Base-by-base conservation (phyloP, 2,113 vertebrate genomes). In the Elgaria multicarinata region DNA sequence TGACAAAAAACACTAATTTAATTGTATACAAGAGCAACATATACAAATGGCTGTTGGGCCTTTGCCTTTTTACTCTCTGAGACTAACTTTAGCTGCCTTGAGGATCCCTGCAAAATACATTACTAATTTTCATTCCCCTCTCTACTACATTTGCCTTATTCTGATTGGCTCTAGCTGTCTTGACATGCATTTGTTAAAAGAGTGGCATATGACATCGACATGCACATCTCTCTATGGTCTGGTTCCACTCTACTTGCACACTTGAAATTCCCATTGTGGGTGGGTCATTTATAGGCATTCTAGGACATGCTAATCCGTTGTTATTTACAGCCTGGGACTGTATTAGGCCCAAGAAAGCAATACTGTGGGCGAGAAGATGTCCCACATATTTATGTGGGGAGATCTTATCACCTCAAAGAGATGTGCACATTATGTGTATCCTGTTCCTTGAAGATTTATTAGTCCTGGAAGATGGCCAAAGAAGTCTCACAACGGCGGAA, bases 181-280 rank as follows among this genome's bases (percentile, higher is more conserved):
- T 87, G 44, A n/a, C 36, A 87, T 39, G 46, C 18, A 4, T 72
- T 80, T 80, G 55, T 90, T 66, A 87, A 62, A 8, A 18, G 74
- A 0, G 0, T 55, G 89, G 28, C n/a, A 66, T 28, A 81, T 71
- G 9, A 85, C 26, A 0, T 0, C 46, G 85, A 24, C 12, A 67
- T 78, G 26, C 67, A 89, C 67, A 39, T 12, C 75, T 18, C 1
- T 33, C 42, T 12, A 20, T 67, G n/a, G 78, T 2, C 13, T 50
- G 31, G 16, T 42, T 80, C 53, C 18, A 9, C 8, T 33, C 76
- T 16, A 31, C 66, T 69, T 62, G 46, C 8, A 26, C 46, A n/a
- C 66, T 85, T 16, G 1, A 72, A 24, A 20, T 84, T 8, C 50
- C 13, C 2, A 46, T 10, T 46, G 42, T 78, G 86, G 86, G 58